Evolutionary conservation across 2,113 vertebrate species (phyloP), one percentile per base, ranked within the genome.

Genomic region (Donacobius atricapilla): DNA sequence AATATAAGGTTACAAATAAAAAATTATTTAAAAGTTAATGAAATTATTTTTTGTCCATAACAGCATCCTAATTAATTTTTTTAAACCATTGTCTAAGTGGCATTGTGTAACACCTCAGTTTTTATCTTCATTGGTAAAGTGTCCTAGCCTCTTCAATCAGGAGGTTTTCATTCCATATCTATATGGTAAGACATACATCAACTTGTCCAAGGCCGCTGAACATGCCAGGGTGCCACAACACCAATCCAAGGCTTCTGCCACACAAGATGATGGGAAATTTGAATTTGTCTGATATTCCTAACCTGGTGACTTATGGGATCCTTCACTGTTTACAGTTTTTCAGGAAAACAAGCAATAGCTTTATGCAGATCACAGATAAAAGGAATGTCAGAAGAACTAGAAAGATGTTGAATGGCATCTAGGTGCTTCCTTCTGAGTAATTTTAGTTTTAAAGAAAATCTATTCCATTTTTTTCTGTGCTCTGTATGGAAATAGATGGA

Each of bases 111-210:
- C 17, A 58, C 16, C 13, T 27, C 11, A 27, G 7, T 11, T 16
- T 47, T 22, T 7, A 16, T 68, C 51, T 91, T 77, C 9, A 33
- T 54, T 77, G 15, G 3, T 33, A n/a, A n/a, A n/a, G n/a, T n/a
- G n/a, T n/a, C n/a, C n/a, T n/a, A 70, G 2, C 2, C 8, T 64
- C 40, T 23, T 40, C 27, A 66, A 23, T 5, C 10, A 54, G 47
- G 13, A 48, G 30, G 2, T 53, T 42, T 33, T 76, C 7, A 9
- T 56, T 28, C 28, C 37, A 6, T n/a, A 22, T 40, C 15, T 44
- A 2, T 37, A 28, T 31, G 5, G 4, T 35, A 58, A 11, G 5
- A 21, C 2, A 47, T 18, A 6, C 12, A 39, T 2, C 3, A 4
- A n/a, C 73, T 58, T 76, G n/a, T 22, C 13, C 8, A 64, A 83